These are phyloP conservation scores for Leucoma salicis DNA, from an alignment of 2,888 invertebrate species.

Conservation along the genomic window DNA sequence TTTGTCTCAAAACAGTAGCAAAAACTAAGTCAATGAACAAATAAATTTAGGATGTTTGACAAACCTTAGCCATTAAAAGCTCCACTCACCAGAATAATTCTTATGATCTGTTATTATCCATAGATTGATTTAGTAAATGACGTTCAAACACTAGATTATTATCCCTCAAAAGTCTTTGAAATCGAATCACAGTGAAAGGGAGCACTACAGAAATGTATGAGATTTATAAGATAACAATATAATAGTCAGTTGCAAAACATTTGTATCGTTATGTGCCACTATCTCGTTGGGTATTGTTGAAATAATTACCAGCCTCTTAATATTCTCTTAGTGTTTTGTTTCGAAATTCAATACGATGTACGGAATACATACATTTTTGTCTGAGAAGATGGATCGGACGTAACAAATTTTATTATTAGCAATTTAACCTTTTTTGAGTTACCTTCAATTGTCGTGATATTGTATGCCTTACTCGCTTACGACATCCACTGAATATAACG, in stretches of 20 bases:
- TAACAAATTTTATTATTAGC: too few species aligned
- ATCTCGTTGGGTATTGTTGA: conserved; percentile 27
- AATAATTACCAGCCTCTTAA: conserved; percentile 34
- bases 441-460: too few species aligned
- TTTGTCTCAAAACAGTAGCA: too few species aligned
- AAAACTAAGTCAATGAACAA: too few species aligned
- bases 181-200: conserved; percentile 37
- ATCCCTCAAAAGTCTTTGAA: conserved; percentile 18
- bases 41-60: too few species aligned
- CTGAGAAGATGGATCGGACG: too few species aligned
- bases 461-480: too few species aligned
- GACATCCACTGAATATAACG: too few species aligned
- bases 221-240: conserved; percentile 41
- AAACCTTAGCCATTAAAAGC: background rate
- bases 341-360: conserved; percentile 14
- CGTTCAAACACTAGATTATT: conserved; percentile 17
- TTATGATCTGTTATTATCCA: conserved; percentile 11
- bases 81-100: background rate
- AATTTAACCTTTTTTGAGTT: too few species aligned
- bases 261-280: conserved; percentile 30
- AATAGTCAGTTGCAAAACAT: conserved; percentile 33
- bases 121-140: conserved; percentile 18
- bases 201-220: conserved; percentile 35
- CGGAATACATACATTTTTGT: too few species aligned
- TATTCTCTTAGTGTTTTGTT: conserved; percentile 18